phyloP scores from a whole-genome alignment of 2,113 vertebrate genomes.

The Mugil cephalus region DNA sequence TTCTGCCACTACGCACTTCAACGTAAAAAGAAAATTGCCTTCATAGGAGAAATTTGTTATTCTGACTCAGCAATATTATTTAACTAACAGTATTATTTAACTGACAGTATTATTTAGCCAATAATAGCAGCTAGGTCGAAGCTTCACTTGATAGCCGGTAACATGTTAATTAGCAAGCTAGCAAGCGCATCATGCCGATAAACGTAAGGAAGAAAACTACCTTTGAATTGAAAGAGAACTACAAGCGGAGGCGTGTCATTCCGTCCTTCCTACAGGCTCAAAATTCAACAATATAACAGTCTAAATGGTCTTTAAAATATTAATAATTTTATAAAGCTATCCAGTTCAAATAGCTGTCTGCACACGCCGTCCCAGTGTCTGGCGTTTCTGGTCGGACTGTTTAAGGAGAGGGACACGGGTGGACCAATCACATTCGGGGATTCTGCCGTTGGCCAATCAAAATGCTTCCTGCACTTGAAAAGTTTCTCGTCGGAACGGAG shows the following conservation, averaged over 20 bases:
- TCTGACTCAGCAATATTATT: neutral
- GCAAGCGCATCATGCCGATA: neutral
- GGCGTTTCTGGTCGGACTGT: constrained; percentile 67
- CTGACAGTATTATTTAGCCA: too few relatives aligned
- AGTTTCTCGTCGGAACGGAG: neutral
- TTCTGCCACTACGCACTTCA: too few relatives aligned
- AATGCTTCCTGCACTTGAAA: neutral
- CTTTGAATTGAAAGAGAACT: neutral
- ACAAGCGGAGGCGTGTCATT: neutral
- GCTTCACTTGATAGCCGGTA: neutral
- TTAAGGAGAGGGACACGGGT: constrained; percentile 9
- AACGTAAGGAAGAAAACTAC: constrained; percentile 9
- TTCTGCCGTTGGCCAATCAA: constrained; percentile 11
- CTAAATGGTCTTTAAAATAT: neutral
- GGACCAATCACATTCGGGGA: constrained; percentile 43
- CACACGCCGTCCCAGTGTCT: neutral
- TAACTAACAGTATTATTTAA: too few relatives aligned
- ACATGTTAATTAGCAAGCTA: constrained; percentile 42
- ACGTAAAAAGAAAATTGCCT: too few relatives aligned
- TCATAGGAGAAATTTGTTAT: too few relatives aligned
- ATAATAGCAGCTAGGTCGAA: neutral
- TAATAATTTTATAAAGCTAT: neutral
- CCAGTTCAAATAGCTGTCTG: neutral
- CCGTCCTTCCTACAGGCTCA: accelerated
- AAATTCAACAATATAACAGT: accelerated